Evolutionary conservation across 2,888 invertebrate genomes (phyloP).

Genomic region (Mythimna albipuncta): DNA sequence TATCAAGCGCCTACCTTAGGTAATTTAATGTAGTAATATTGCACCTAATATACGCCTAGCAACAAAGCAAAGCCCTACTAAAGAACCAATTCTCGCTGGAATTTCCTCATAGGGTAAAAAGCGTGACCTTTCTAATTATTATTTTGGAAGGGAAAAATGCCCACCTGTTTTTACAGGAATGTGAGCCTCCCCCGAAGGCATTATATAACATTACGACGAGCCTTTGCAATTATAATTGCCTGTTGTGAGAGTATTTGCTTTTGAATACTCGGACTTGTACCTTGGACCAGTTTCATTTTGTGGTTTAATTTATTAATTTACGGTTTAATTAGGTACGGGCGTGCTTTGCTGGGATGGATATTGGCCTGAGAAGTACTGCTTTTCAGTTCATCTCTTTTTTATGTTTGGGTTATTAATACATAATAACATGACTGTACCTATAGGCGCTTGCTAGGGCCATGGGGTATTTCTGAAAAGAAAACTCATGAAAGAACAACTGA

Average conservation of each 20-base stretch:
- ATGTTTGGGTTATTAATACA: too few relatives aligned
- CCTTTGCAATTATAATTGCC: slow-evolving; percentile 60
- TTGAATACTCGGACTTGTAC: slow-evolving; percentile 51
- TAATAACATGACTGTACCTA: not conserved
- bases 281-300: slow-evolving; percentile 53
- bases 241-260: slow-evolving; percentile 58
- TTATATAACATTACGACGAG: slow-evolving; percentile 44
- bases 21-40: too few relatives aligned
- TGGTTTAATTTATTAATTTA: slow-evolving; percentile 61
- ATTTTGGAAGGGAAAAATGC: slow-evolving; percentile 34
- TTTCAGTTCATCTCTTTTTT: slow-evolving; percentile 24
- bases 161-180: slow-evolving; percentile 33
- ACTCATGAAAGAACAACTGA: too few relatives aligned
- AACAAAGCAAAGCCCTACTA: slow-evolving; percentile 1
- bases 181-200: slow-evolving; percentile 43
- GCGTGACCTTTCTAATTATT: slow-evolving; percentile 34
- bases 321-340: slow-evolving; percentile 53
- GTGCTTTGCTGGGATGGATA: slow-evolving; percentile 43
- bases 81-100: not conserved
- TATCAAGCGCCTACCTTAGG: too few relatives aligned
- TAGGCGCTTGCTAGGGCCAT: too few relatives aligned
- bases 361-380: slow-evolving; percentile 36
- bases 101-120: slow-evolving; percentile 26
- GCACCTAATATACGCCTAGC: not conserved
- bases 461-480: too few relatives aligned